A percentile compares a stretch with the other conserved stretches of the same genome.
phyloP scores from a whole-genome alignment of 2,113 vertebrate species.

The Ceyx melanurus region DNA sequence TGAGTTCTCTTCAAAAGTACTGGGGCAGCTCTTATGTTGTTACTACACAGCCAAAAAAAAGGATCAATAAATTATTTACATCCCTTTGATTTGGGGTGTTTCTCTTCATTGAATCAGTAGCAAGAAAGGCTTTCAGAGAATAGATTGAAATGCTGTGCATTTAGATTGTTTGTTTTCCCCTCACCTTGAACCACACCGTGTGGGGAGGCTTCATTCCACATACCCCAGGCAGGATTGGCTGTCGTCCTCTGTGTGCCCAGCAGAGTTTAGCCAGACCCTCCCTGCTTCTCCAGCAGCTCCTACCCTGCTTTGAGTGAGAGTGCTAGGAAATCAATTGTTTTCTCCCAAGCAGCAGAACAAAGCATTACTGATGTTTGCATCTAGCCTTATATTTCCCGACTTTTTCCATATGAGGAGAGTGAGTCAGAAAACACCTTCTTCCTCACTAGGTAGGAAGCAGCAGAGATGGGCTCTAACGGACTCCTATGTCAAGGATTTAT shows the following conservation, averaged over 20 bases:
- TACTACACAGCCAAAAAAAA: neutral
- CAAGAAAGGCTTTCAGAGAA: neutral
- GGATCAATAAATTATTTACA: neutral
- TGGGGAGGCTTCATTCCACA: neutral
- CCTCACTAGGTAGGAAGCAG: neutral
- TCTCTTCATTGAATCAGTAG: neutral
- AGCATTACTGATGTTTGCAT: neutral
- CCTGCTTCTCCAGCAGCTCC: neutral
- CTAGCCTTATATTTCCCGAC: neutral
- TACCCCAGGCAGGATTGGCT: neutral
- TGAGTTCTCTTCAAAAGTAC: neutral
- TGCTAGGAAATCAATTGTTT: neutral
- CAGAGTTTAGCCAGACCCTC: neutral
- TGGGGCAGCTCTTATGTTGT: neutral
- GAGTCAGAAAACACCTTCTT: neutral
- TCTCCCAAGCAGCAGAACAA: neutral
- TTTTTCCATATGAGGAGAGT: neutral
- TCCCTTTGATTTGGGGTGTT: neutral
- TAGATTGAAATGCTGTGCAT: neutral
- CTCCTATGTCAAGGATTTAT: fast-evolving
- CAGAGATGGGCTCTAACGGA: fast-evolving
- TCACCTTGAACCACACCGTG: neutral
- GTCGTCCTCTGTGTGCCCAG: no score
- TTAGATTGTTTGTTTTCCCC: neutral
- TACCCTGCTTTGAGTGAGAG: neutral